These are phyloP conservation scores for Plectrocnemia conspersa DNA, from an alignment of 1,140 invertebrate species.

Conservation along the genomic window DNA sequence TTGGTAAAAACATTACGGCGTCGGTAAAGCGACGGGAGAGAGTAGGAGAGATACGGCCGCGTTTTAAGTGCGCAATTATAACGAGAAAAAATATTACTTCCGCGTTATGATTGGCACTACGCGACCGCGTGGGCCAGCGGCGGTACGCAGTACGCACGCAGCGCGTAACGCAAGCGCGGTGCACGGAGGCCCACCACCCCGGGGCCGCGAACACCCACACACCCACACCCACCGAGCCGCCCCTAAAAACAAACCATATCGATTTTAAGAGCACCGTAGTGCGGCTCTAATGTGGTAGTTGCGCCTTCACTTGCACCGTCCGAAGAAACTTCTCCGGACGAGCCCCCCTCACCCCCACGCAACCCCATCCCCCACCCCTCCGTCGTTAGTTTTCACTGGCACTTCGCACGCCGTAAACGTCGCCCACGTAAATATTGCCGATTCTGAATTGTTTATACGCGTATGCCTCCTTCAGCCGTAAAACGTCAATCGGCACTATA, in stretches of 20 bases:
- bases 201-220: constrained; percentile 8
- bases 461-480: no score
- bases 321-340: constrained; percentile 32
- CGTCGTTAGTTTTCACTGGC: background rate
- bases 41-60: constrained; percentile 10
- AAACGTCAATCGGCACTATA: no score
- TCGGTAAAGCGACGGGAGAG: no score
- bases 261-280: constrained; percentile 35
- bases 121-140: constrained; percentile 28
- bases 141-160: constrained; percentile 20
- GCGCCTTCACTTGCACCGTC: constrained; percentile 35
- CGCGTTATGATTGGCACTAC: constrained; percentile 16
- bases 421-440: no score
- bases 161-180: constrained; percentile 17
- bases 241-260: constrained; percentile 37
- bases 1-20: constrained; percentile 6
- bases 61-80: constrained; percentile 9
- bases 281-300: constrained; percentile 36
- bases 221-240: constrained; percentile 14
- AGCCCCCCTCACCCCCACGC: constrained; percentile 40
- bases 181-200: constrained; percentile 3
- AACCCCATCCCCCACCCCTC: background rate
- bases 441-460: no score
- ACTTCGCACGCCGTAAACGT: background rate
- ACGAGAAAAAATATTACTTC: constrained; percentile 15